These are phyloP conservation scores for Phenacoccus solenopsis DNA, from an alignment of 1,140 invertebrate species.

Conservation along the genomic window DNA sequence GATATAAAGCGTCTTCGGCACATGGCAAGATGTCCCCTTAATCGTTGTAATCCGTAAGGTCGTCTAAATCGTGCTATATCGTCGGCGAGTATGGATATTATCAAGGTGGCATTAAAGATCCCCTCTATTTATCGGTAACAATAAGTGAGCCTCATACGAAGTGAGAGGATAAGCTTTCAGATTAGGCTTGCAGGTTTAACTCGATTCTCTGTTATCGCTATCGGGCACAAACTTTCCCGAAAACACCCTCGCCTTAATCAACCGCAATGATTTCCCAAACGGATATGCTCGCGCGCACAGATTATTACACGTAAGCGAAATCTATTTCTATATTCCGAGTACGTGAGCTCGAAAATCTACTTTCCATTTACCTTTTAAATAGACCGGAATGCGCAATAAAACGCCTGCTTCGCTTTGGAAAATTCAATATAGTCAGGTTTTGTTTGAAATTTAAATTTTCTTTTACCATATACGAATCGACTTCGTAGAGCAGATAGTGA, in stretches of 20 bases:
- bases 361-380: not conserved
- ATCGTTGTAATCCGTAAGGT: not conserved
- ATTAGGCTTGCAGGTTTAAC: not conserved
- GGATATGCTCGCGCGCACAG: not conserved
- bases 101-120: slow-evolving; percentile 8
- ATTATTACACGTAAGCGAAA: not conserved
- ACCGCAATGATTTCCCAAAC: slow-evolving; percentile 12
- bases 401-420: not conserved
- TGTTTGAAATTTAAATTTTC: not conserved
- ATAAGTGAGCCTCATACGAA: not conserved
- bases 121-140: not conserved
- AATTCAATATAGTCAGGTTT: not conserved
- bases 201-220: slow-evolving; percentile 7
- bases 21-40: not conserved
- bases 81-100: not conserved
- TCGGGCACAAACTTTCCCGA: slow-evolving; percentile 7
- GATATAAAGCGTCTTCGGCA: not conserved
- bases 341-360: slow-evolving; percentile 8
- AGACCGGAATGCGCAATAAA: not conserved
- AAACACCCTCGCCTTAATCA: slow-evolving; percentile 16
- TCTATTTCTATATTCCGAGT: not conserved
- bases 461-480: no score
- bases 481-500: no score
- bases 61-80: not conserved
- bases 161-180: not conserved